Conservation (phyloP, 1,140 invertebrate species). For the Bombus terrestris region DNA sequence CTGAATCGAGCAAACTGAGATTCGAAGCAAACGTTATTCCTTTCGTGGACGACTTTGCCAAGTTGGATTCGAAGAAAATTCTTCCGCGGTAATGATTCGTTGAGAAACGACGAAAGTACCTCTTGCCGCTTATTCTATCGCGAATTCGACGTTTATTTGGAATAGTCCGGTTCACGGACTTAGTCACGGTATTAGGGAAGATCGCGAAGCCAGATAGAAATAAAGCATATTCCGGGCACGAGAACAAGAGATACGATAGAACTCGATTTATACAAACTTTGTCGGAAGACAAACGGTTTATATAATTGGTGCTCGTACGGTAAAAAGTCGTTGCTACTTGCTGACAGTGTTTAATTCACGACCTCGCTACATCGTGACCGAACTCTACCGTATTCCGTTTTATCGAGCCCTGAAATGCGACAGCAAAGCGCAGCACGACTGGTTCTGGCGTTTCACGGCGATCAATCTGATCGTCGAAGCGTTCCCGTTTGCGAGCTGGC, state of each 20-base stretch:
- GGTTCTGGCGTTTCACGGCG: not conserved
- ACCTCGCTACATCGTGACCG: not conserved
- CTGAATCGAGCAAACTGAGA: not conserved
- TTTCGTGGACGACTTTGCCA: not conserved
- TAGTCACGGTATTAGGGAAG: no score
- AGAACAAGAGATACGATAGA: no score
- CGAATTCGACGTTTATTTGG: not conserved
- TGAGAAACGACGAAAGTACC: not conserved
- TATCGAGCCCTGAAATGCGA: not conserved
- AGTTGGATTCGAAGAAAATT: no score
- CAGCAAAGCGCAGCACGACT: not conserved
- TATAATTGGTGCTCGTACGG: no score
- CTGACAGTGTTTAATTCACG: not conserved
- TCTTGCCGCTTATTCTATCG: not conserved
- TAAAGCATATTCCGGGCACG: not conserved
- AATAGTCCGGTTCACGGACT: no score
- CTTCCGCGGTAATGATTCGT: not conserved
- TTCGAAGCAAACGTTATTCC: not conserved
- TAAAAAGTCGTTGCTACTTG: not conserved
- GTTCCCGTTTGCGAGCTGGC: not conserved
- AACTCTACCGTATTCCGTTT: not conserved
- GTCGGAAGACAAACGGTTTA: no score
- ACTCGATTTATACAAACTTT: no score
- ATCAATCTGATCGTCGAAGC: constrained; percentile 3
- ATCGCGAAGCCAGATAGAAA: no score